These are phyloP conservation scores for Hippocampus zosterae DNA, from an alignment of 2,113 vertebrate genomes.

Conservation along the genomic window DNA sequence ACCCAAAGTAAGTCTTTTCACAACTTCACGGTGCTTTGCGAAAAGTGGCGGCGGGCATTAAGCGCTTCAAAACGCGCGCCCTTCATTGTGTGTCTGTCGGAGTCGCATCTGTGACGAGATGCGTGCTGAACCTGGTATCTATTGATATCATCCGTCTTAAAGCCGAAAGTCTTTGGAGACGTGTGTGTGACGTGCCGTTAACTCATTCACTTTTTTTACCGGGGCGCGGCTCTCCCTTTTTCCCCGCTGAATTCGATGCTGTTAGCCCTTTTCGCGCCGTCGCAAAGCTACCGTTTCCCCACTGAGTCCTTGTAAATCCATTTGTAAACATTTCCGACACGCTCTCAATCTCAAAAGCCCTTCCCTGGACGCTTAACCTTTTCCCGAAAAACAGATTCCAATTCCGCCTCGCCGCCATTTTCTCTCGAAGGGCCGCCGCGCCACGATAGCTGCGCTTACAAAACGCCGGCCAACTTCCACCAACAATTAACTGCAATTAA, in stretches of 20 bases:
- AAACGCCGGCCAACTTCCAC: constrained; percentile 3
- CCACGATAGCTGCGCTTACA: constrained; percentile 18
- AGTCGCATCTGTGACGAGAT: too few relatives aligned
- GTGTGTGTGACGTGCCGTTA: too few relatives aligned
- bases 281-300: neutral
- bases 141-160: too few relatives aligned
- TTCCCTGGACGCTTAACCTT: constrained; percentile 27
- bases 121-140: too few relatives aligned
- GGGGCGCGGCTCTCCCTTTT: neutral
- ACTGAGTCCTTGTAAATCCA: constrained; percentile 5
- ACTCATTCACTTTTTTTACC: neutral
- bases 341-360: constrained; percentile 26
- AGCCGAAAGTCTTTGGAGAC: too few relatives aligned
- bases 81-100: too few relatives aligned
- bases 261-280: neutral
- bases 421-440: neutral
- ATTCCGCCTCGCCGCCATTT: neutral
- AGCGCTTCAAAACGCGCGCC: too few relatives aligned
- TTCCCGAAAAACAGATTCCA: constrained; percentile 22
- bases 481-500: neutral
- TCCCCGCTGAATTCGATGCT: neutral
- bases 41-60: too few relatives aligned
- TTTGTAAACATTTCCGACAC: constrained; percentile 1
- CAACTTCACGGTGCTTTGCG: too few relatives aligned
- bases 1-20: constrained; percentile 94